Percentiles rank a stretch among this genome's conserved stretches.
phyloP scores from a whole-genome alignment of 2,888 invertebrate genomes.

The Aquatica leii region DNA sequence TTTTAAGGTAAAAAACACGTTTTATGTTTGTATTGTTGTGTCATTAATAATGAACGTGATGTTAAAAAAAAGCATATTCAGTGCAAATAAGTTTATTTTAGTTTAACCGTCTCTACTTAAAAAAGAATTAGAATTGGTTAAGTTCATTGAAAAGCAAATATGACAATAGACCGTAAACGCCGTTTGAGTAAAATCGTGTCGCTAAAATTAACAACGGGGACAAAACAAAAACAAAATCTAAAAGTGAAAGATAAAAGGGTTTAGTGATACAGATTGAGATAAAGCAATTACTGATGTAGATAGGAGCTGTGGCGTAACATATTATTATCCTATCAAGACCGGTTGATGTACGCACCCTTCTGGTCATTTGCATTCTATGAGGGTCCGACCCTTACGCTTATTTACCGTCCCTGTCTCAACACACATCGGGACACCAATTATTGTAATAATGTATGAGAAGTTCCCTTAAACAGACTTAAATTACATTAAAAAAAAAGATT shows the following conservation, averaged over 20 bases:
- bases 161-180: slow-evolving; percentile 5
- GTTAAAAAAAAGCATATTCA: not conserved
- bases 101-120: too few relatives aligned
- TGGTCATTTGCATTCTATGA: slow-evolving; percentile 52
- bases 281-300: slow-evolving; percentile 53
- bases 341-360: slow-evolving; percentile 51
- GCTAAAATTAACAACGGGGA: slow-evolving; percentile 24
- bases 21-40: not conserved
- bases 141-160: not conserved
- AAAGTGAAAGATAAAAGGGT: slow-evolving; percentile 36
- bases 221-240: slow-evolving; percentile 33
- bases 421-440: slow-evolving; percentile 35
- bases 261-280: slow-evolving; percentile 49
- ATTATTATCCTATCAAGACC: slow-evolving; percentile 56
- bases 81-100: too few relatives aligned
- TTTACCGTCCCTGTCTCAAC: slow-evolving; percentile 32
- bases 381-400: slow-evolving; percentile 32
- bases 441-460: slow-evolving; percentile 27
- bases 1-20: slow-evolving; percentile 4
- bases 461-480: slow-evolving; percentile 17
- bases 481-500: not conserved
- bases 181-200: slow-evolving; percentile 15
- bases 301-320: slow-evolving; percentile 53
- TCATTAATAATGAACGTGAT: not conserved
- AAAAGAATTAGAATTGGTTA: too few relatives aligned